Base-by-base conservation (phyloP, 1,140 invertebrate genomes). In the Zaprionus ghesquierei region DNA sequence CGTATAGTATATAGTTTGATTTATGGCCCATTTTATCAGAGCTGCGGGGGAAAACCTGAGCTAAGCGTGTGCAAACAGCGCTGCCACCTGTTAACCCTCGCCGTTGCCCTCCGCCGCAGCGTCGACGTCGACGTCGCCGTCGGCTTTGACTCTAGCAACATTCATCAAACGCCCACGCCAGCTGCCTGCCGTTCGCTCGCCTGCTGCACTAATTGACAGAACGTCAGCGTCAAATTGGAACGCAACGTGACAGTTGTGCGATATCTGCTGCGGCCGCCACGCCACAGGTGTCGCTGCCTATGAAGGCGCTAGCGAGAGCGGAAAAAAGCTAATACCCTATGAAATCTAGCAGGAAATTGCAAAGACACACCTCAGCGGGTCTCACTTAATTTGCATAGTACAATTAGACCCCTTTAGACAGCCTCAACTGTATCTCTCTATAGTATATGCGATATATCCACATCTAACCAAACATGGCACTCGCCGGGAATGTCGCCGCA, bases 401-500 rank as follows among this genome's bases (percentile, higher is more conserved):
- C 13, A 6, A 41, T 15, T n/a, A 41, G n/a, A 41, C 35, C 2
- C 2, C 33, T 54, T 5, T 44, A 44, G 25, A 25, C 33, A 38
- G 18, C 35, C 3, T 20, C 50, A 18, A 63, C 61, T 63, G 61
- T 63, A 63, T 41, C 61, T 63, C 41, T 65, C 22, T 56, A 5
- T 59, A 63, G 22, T 41, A 41, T 15, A 15, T 15, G 8, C n/a
- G 15, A 41, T 41, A 64, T 44, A 49, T 50, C 56, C 35, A 53
- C 41, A 55, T 44, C 60, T 18, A 56, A 51, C 29, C 53, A 60
- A 49, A 56, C 62, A 51, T 61, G 78, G 66, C 66, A 76, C 80
- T 84, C 69, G 59, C 62, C 70, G 82, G 81, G 81, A 86, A 86
- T 86, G 82, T 86, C 81, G 81, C 82, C 71, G 54, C 81, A 53